Evolutionary conservation across 2,888 invertebrate species (phyloP), one percentile per base, ranked within the genome.

Genomic region (Deroplatys truncata): DNA sequence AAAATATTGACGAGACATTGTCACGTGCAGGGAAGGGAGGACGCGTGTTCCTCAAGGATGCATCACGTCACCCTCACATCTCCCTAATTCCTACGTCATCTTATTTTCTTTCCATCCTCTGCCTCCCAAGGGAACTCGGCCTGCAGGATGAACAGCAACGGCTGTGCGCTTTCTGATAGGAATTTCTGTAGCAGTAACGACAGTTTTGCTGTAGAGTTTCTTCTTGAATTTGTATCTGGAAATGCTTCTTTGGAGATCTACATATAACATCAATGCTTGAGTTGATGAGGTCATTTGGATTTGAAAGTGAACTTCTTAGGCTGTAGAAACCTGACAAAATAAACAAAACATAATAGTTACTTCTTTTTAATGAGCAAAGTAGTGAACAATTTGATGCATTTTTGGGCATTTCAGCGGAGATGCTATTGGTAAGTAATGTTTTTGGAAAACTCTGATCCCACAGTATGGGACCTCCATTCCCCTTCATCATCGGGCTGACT

Each of bases 11-110:
- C 87, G 31, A 82, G 83, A 87, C 86, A 86, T 72, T 86, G 86
- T 82, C 86, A 86, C 86, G 86, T 86, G 56, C 86, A 13, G 82
- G 29, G 82, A 20, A 20, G 25, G 56, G 56, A 25, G 56, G 56
- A 72, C 56, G 56, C 56, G 56, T 82, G 86, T 72, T 72, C 20
- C 82, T 56, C 84, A 72, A 72, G 56, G 56, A 84, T 84, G 28
- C 29, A 29, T 72, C 29, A 84, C 84, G 31, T 31, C 31, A 29
- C 31, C 29, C 31, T 31, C 31, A 29, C 85, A 85, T 85, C 85
- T 85, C 85, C 85, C 85, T 85, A 85, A 85, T 85, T 85, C 85
- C 29, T 85, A 85, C 85, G 56, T 85, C 85, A 85, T 85, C 85
- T 85, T 85, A 85, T 85, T 85, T 85, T 85, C 85, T 85, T 85